Evolutionary conservation across 2,113 vertebrate species (phyloP).

Genomic region (Hoplias malabaricus): DNA sequence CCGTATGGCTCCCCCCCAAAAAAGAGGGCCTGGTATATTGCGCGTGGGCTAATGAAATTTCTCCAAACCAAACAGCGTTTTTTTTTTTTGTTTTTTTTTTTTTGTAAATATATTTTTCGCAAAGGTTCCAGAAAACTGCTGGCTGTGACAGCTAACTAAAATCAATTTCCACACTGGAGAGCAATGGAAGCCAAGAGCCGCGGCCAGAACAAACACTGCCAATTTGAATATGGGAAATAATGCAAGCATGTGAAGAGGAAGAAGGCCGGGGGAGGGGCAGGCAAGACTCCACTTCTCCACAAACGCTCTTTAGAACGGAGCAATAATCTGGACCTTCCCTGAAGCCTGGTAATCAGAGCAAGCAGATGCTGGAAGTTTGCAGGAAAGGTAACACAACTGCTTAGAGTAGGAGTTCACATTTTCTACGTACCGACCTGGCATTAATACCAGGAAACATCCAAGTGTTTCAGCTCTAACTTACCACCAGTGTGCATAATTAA

Average conservation of each 20-base stretch:
- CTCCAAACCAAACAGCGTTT: constrained; percentile 50
- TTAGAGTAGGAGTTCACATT: constrained; percentile 19
- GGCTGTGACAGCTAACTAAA: constrained; percentile 66
- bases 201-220: constrained; percentile 58
- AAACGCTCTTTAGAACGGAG: constrained; percentile 41
- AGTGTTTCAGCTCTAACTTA: constrained; percentile 17
- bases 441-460: constrained; percentile 18
- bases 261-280: constrained; percentile 17
- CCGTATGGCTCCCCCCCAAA: constrained; percentile 22
- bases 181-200: constrained; percentile 56
- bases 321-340: constrained; percentile 42
- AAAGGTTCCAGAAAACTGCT: constrained; percentile 59
- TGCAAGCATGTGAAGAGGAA: constrained; percentile 44
- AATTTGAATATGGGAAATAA: constrained; percentile 62
- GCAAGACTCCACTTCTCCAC: constrained; percentile 37
- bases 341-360: constrained; percentile 39
- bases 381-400: constrained; percentile 3
- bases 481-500: constrained; percentile 28
- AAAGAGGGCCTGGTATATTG: constrained; percentile 40
- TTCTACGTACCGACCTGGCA: constrained; percentile 19
- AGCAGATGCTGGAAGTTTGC: constrained; percentile 48
- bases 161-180: constrained; percentile 62
- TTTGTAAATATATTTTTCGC: constrained; percentile 59
- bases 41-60: constrained; percentile 60
- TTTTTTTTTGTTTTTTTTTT: constrained; percentile 36